phyloP scores from a whole-genome alignment of 2,888 invertebrate genomes.

The Dolomedes plantarius region DNA sequence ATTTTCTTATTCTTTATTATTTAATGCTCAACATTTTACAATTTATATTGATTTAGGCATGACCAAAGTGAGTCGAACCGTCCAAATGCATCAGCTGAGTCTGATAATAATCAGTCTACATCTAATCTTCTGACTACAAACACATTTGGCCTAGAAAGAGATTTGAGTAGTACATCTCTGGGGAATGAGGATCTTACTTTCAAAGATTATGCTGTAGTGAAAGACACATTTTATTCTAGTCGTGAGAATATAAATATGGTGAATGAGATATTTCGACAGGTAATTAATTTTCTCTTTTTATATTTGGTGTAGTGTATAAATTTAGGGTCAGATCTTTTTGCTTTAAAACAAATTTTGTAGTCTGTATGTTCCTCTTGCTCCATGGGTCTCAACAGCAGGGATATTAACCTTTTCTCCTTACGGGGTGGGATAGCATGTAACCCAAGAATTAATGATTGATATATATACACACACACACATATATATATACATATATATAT shows the following conservation, averaged over 20 bases:
- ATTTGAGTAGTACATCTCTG: conserved; percentile 50
- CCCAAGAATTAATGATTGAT: no score
- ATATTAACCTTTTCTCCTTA: no score
- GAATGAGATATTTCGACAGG: conserved; percentile 93
- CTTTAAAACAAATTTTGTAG: no score
- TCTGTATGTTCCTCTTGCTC: no score
- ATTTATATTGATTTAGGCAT: conserved; percentile 26
- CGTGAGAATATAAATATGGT: conserved; percentile 95
- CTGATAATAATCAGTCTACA: conserved; percentile 41
- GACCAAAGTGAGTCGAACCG: conserved; percentile 67
- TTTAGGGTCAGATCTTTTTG: no score
- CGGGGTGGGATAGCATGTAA: no score
- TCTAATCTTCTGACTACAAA: conserved; percentile 46
- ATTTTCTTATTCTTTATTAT: no score
- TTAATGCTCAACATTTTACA: no score
- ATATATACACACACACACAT: no score
- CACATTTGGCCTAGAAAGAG: conserved; percentile 50
- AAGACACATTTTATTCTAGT: conserved; percentile 89
- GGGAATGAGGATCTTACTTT: conserved; percentile 61
- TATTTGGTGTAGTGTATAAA: no score
- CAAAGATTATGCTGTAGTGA: conserved; percentile 79
- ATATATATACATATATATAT: no score
- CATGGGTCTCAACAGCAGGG: no score
- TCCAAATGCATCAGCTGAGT: conserved; percentile 48
- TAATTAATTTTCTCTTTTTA: conserved; percentile 68